Conservation (phyloP, 2,888 invertebrate species). For the Dolichopus griseipennis region DNA sequence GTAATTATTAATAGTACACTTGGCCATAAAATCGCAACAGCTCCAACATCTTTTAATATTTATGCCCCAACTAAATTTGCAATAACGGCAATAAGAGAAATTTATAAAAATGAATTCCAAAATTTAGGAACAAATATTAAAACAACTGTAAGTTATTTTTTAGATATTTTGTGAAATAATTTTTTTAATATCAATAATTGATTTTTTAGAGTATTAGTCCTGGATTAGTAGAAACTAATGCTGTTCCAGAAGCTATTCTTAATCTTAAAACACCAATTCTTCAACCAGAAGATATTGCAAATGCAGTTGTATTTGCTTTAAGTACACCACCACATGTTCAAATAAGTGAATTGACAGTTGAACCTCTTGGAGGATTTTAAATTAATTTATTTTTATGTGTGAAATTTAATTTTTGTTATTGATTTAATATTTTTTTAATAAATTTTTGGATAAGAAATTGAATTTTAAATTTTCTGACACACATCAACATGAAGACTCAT, state of each 20-base stretch:
- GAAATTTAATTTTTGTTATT: not conserved
- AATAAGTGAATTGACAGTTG: constrained; percentile 7
- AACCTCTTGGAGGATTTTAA: not conserved
- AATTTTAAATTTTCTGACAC: no score
- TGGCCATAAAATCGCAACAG: constrained; percentile 31
- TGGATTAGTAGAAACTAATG: constrained; percentile 24
- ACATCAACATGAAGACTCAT: no score
- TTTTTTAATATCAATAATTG: not conserved
- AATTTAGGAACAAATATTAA: constrained; percentile 27
- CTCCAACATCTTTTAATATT: constrained; percentile 29
- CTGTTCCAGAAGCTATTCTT: constrained; percentile 24
- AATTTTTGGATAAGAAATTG: no score
- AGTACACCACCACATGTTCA: constrained; percentile 19
- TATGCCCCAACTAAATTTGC: constrained; percentile 38
- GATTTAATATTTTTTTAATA: no score
- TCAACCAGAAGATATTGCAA: constrained; percentile 20
- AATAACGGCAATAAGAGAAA: constrained; percentile 35
- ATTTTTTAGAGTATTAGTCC: not conserved
- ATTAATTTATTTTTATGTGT: no score
- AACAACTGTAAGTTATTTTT: constrained; percentile 26
- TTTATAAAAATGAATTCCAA: constrained; percentile 31
- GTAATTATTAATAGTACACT: constrained; percentile 42
- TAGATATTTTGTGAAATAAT: not conserved
- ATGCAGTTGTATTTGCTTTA: constrained; percentile 18
- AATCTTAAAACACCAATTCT: constrained; percentile 11